Base-by-base conservation (phyloP, 1,140 invertebrate species). In the Pachypsylla venusta region DNA sequence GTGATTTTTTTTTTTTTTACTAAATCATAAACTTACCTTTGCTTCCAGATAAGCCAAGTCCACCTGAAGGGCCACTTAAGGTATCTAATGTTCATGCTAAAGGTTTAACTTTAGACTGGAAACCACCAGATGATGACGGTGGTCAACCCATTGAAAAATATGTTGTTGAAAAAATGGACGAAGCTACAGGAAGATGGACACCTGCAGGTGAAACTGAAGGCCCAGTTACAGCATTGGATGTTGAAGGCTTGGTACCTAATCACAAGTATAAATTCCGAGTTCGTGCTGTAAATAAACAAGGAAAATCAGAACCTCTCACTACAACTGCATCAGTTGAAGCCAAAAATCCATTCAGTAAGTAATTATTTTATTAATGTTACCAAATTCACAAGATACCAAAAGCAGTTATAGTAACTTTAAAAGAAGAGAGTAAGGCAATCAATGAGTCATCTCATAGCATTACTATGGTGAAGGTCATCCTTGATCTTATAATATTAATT, bases 201-300 rank as follows among this genome's bases (percentile, higher is more conserved):
- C 88, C 85, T 30, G 89, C 86, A 19, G 90, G 89, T 1, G 88
- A 93, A 77, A 93, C 89, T 3, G 80, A 82, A 59, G 89, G 89
- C 2, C 84, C 87, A 0, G 73, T 75, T 42, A 91, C 88, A 1
- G 76, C 70, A 13, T 68, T 90, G 1, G 73, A 82, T 1, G 76
- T 93, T 0, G 85, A 89, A 58, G 88, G 82, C 13, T 71, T 98
- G 1, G 80, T 76, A 30, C 89, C 91, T 0, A 88, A 87, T 58
- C 89, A 97, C 66, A 93, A 93, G 70, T 98, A 98, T 74, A 94
- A 95, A 72, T 98, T 97, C 77, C 75, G 94, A 61, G 93, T 98
- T 0, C 79, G 87, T 25, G 94, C 95, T 24, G 89, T 93, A 28
- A 99, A 99, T 68, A 87, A 87, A 61, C 89, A 97, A 77, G 96